A percentile compares a stretch with the other conserved stretches of the same genome.
phyloP scores from a whole-genome alignment of 2,797 vertebrate species.

The Urosaurus nigricauda region DNA sequence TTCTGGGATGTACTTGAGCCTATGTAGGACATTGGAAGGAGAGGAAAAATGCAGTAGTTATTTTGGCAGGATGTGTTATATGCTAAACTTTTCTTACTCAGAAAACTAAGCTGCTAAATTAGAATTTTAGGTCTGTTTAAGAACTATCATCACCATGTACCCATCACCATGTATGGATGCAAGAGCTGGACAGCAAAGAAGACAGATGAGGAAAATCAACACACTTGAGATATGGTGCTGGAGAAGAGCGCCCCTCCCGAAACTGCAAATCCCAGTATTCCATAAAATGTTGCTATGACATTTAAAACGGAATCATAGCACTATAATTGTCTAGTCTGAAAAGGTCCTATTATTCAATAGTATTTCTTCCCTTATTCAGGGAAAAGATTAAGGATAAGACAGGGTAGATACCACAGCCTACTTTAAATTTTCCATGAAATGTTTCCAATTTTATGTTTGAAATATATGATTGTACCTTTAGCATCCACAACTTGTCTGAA shows the following conservation, averaged over 20 bases:
- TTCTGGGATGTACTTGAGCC: neutral
- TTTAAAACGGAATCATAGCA: too few relatives aligned
- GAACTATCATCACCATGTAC: neutral
- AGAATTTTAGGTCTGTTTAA: neutral
- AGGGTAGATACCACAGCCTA: neutral
- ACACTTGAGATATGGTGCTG: too few relatives aligned
- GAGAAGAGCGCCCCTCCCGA: too few relatives aligned
- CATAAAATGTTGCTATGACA: too few relatives aligned
- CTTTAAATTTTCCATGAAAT: neutral
- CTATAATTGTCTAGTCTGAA: too few relatives aligned
- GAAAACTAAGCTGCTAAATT: neutral
- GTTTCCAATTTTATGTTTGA: neutral
- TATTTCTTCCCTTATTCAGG: neutral
- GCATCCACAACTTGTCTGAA: neutral
- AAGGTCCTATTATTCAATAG: neutral
- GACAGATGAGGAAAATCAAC: too few relatives aligned
- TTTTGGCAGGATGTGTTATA: neutral
- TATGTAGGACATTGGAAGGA: neutral
- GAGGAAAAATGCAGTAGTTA: neutral
- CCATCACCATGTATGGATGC: too few relatives aligned
- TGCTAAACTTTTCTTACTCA: neutral
- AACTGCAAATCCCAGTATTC: too few relatives aligned
- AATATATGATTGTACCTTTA: neutral
- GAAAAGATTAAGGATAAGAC: neutral
- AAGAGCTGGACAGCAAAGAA: too few relatives aligned